A percentile compares a stretch with the other conserved stretches of the same genome.
These are phyloP conservation scores for Luperina nickerlii DNA, from an alignment of 2,888 invertebrate genomes.

Conservation along the genomic window DNA sequence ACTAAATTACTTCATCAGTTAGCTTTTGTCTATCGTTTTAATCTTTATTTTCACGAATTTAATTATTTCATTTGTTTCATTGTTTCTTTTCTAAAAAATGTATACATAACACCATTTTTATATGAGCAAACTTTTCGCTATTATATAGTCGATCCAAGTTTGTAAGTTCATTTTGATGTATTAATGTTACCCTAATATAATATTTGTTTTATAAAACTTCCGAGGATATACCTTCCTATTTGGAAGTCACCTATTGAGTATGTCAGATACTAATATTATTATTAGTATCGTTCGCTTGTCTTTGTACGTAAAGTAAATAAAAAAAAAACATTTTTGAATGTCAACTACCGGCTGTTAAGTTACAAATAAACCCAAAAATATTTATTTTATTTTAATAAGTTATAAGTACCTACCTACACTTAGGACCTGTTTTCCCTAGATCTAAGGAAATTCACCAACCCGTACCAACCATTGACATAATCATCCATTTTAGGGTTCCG, in stretches of 20 bases:
- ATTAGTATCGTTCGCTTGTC: not conserved
- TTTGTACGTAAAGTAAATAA: not conserved
- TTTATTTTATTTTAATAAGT: not conserved
- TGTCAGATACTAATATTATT: too few relatives aligned
- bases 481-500: not conserved
- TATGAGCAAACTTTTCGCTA: not conserved
- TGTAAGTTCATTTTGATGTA: not conserved
- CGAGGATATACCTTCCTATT: not conserved
- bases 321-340: constrained; percentile 2
- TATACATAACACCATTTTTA: not conserved
- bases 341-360: not conserved
- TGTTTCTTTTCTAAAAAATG: not conserved
- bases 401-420: not conserved
- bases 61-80: not conserved
- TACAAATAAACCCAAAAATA: not conserved
- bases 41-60: not conserved
- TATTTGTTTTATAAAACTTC: constrained; percentile 4
- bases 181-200: not conserved
- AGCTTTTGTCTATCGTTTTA: not conserved
- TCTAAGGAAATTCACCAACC: not conserved
- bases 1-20: not conserved
- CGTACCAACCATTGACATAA: constrained; percentile 4
- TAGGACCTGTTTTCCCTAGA: not conserved
- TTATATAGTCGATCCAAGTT: not conserved
- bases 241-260: not conserved